phyloP scores from a whole-genome alignment of 2,113 vertebrate genomes.

The Cyphomyrus plagiostoma region DNA sequence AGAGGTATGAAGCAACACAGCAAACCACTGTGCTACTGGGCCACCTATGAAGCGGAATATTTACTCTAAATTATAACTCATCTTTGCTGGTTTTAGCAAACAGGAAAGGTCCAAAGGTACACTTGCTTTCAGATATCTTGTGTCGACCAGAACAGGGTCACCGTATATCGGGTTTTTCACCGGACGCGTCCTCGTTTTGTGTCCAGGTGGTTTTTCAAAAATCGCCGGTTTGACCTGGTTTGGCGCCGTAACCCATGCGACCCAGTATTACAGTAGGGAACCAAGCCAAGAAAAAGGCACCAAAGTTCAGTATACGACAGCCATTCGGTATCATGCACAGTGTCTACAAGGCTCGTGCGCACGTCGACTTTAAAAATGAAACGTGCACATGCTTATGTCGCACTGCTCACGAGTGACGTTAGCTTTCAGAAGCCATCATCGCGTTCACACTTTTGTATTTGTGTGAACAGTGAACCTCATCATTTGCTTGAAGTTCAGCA shows the following conservation, averaged over 20 bases:
- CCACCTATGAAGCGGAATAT: not conserved
- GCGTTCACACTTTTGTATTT: not conserved
- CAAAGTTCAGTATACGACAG: not conserved
- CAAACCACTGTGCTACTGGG: not conserved
- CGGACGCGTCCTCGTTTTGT: not conserved
- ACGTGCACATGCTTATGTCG: not conserved
- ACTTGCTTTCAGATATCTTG: not conserved
- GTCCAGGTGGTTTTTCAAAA: not conserved
- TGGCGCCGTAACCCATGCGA: not conserved
- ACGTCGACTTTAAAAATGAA: not conserved
- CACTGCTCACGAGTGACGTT: not conserved
- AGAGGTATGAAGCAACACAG: not conserved
- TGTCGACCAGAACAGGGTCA: not conserved
- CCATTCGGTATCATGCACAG: not conserved
- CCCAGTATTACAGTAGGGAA: not conserved
- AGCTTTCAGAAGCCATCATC: not conserved
- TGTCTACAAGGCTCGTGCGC: not conserved
- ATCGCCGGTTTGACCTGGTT: not conserved
- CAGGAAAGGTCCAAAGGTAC: not conserved
- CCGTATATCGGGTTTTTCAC: not conserved
- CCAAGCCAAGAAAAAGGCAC: too few species aligned
- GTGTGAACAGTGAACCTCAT: not conserved
- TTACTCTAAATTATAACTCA: not conserved
- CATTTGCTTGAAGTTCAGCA: not conserved
- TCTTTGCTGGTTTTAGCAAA: not conserved